phyloP scores from a whole-genome alignment of 30 jellyfish, hydroid and myxozoan species.

The Hydractinia echinata region DNA sequence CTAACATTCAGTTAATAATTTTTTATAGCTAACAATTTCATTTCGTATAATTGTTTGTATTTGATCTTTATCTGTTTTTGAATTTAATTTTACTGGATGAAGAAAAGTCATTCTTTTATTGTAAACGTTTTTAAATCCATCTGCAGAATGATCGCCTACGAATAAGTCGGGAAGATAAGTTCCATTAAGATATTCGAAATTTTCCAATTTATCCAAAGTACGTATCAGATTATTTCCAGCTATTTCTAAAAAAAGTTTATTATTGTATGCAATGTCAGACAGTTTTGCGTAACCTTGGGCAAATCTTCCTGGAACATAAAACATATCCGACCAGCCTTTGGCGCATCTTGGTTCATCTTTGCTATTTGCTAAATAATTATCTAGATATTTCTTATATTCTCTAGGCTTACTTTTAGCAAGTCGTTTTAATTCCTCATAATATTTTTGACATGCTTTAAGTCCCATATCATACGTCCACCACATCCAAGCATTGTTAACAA shows the following conservation, averaged over 20 bases:
- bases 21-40: not conserved
- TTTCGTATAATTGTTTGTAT: not conserved
- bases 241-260: constrained; percentile 60
- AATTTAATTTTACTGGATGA: constrained; percentile 69
- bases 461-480: constrained; percentile 81
- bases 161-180: constrained; percentile 63
- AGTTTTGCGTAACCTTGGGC: constrained; percentile 34
- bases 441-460: constrained; percentile 53
- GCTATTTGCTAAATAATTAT: constrained; percentile 46
- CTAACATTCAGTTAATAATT: not conserved
- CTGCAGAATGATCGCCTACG: constrained; percentile 37
- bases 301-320: constrained; percentile 62
- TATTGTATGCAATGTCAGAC: constrained; percentile 25
- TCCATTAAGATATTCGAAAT: constrained; percentile 61
- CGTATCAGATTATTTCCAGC: constrained; percentile 55
- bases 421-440: constrained; percentile 24
- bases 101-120: constrained; percentile 50
- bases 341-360: constrained; percentile 76
- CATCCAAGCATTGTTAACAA: constrained; percentile 51
- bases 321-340: constrained; percentile 88
- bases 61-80: constrained; percentile 24
- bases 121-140: constrained; percentile 46
- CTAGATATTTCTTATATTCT: not conserved
- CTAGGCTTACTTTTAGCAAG: constrained; percentile 4
- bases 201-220: constrained; percentile 33